phyloP scores from a whole-genome alignment of 2,113 vertebrate genomes.

The Ictidomys tridecemlineatus region DNA sequence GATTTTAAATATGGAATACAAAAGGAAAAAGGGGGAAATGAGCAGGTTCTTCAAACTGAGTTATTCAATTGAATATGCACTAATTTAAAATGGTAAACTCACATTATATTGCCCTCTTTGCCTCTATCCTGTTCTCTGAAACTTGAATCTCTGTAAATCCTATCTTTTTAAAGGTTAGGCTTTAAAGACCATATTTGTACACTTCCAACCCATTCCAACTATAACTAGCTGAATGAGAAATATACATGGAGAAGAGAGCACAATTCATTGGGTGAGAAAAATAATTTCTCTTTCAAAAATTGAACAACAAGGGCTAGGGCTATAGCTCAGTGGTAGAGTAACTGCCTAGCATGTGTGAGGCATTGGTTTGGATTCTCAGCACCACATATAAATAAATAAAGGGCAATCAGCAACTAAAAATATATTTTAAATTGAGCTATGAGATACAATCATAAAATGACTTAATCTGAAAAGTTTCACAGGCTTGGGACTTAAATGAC shows the following conservation, averaged over 20 bases:
- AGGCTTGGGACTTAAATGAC: background rate
- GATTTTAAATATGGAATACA: background rate
- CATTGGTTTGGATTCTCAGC: no score
- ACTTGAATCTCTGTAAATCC: background rate
- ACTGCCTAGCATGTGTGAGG: no score
- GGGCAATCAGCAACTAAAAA: no score
- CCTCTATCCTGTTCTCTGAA: background rate
- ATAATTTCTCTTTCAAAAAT: background rate
- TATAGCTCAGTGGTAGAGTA: no score
- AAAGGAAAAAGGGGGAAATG: background rate
- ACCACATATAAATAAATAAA: no score
- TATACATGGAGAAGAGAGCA: background rate
- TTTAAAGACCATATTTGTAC: background rate
- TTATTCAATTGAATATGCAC: background rate
- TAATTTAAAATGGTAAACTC: background rate
- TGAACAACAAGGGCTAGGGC: no score
- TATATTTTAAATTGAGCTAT: background rate
- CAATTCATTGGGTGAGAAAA: background rate
- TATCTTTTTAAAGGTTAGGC: background rate
- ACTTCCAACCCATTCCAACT: background rate
- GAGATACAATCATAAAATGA: background rate
- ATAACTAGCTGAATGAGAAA: background rate
- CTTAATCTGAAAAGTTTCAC: slow-evolving; percentile 17
- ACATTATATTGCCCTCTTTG: background rate
- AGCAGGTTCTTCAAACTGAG: background rate